Percentiles rank a stretch among this genome's conserved stretches.
These are phyloP conservation scores for Sebastes oblongus DNA, from an alignment of 2,797 vertebrate genomes.

Conservation along the genomic window DNA sequence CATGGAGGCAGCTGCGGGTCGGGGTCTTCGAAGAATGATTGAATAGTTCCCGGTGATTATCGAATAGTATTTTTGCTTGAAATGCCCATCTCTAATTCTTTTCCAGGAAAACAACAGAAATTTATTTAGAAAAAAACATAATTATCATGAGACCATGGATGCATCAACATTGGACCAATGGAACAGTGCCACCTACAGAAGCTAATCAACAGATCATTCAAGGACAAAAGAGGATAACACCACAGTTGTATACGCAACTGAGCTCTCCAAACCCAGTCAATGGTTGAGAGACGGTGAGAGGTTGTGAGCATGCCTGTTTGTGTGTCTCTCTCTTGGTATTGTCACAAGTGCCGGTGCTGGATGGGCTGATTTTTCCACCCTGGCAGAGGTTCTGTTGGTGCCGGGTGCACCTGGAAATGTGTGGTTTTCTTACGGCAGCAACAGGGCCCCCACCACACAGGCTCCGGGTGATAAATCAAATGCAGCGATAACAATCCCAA, in stretches of 20 bases:
- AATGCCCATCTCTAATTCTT: not conserved
- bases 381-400: slow-evolving; percentile 29
- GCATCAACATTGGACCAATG: not conserved
- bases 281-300: not conserved
- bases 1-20: no score
- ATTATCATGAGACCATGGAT: not conserved
- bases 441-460: slow-evolving; percentile 43
- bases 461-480: slow-evolving; percentile 78
- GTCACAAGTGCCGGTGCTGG: not conserved
- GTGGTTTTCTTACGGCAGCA: slow-evolving; percentile 62
- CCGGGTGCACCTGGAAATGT: slow-evolving; percentile 67
- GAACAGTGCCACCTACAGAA: not conserved
- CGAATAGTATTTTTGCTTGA: no score
- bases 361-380: slow-evolving; percentile 40
- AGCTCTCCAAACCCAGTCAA: not conserved
- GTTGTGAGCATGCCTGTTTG: not conserved
- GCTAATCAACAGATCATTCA: not conserved
- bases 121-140: not conserved
- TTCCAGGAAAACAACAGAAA: not conserved
- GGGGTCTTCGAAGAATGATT: no score
- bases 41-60: no score
- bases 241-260: not conserved
- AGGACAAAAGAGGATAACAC: not conserved
- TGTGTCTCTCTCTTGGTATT: not conserved
- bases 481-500: slow-evolving; percentile 76